Percentiles rank a stretch among this genome's conserved stretches.
These are phyloP conservation scores for Donacobius atricapilla DNA, from an alignment of 2,113 vertebrate species.

Conservation along the genomic window DNA sequence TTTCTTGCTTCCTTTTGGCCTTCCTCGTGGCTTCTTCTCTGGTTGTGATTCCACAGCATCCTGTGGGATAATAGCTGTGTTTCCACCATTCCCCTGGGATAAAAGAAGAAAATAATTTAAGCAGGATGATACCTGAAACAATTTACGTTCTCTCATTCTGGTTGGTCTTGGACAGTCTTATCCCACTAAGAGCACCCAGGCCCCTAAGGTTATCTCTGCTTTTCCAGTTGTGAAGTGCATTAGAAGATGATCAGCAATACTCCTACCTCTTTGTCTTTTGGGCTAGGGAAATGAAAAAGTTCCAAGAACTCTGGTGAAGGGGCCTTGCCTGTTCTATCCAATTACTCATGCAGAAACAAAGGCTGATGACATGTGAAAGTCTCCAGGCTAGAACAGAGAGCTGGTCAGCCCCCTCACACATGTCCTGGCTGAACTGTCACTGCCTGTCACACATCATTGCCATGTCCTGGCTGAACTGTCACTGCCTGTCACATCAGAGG, in stretches of 20 bases:
- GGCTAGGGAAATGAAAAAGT: not conserved
- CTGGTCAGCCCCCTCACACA: not conserved
- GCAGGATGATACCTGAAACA: not conserved
- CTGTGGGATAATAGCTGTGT: not conserved
- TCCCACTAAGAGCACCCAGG: not conserved
- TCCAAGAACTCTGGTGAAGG: not conserved
- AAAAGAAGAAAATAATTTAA: not conserved
- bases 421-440: not conserved
- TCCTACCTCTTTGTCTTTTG: not conserved
- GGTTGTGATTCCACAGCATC: not conserved
- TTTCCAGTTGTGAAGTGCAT: not conserved
- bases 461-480: not conserved
- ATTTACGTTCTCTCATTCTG: not conserved
- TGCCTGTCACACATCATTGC: too few species aligned
- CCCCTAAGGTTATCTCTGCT: not conserved
- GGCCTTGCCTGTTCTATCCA: not conserved
- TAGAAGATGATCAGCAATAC: not conserved
- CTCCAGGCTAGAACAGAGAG: not conserved
- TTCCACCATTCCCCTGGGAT: not conserved
- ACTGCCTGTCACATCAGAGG: not conserved
- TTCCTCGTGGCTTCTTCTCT: conserved; percentile 59
- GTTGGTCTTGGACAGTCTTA: not conserved
- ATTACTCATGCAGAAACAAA: not conserved
- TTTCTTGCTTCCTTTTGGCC: conserved; percentile 67
- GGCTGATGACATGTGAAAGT: not conserved